Conservation (phyloP, 2,888 invertebrate species). For the Torymus tubicola region DNA sequence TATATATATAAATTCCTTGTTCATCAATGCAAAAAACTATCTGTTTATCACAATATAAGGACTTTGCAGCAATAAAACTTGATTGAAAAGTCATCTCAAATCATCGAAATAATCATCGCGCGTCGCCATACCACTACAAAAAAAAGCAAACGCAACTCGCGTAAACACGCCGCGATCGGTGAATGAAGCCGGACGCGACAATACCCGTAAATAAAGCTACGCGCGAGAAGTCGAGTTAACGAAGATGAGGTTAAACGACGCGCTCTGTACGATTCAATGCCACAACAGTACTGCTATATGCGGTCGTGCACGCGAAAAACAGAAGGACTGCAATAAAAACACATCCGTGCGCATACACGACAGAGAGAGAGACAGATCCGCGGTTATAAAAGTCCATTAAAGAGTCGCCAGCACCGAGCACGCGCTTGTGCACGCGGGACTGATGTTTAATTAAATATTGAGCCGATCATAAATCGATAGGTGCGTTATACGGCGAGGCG, state of each 20-base stretch:
- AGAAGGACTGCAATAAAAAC: constrained; percentile 35
- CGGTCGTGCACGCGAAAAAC: background rate
- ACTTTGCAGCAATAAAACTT: no score
- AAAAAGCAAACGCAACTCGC: no score
- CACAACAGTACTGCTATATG: background rate
- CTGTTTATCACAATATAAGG: no score
- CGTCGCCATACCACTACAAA: no score
- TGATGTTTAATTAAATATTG: constrained; percentile 56
- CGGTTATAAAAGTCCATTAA: constrained; percentile 51
- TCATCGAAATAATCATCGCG: no score
- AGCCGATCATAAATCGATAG: constrained; percentile 52
- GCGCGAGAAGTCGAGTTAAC: constrained; percentile 3
- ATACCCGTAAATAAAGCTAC: background rate
- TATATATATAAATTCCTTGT: no score
- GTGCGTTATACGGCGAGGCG: constrained; percentile 1
- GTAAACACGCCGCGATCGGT: no score
- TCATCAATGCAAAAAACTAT: no score
- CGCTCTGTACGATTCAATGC: constrained; percentile 16
- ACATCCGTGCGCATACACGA: background rate
- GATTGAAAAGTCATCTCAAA: no score
- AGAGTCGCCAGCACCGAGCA: constrained; percentile 12
- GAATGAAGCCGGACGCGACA: no score
- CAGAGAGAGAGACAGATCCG: background rate
- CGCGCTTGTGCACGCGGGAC: background rate
- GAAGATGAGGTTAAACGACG: constrained; percentile 38